Percentiles rank a stretch among this genome's conserved stretches.
Conservation (phyloP, 1,140 invertebrate genomes). For the Neuroterus valhalla region DNA sequence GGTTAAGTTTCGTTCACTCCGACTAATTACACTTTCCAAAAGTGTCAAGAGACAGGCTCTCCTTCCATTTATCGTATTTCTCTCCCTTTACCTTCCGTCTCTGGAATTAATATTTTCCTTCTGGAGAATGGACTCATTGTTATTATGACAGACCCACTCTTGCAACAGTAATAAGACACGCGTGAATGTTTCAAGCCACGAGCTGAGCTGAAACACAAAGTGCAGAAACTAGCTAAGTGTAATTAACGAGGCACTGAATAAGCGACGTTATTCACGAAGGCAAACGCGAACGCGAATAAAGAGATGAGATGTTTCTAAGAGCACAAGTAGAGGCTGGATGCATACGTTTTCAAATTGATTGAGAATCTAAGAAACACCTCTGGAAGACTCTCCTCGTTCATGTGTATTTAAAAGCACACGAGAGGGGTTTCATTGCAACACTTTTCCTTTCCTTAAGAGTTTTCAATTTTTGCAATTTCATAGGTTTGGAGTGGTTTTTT, state of each 20-base stretch:
- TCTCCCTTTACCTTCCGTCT: background rate
- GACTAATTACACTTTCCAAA: slow-evolving; percentile 7
- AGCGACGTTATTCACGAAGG: slow-evolving; percentile 37
- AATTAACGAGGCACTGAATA: slow-evolving; percentile 44
- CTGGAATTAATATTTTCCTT: slow-evolving; percentile 17
- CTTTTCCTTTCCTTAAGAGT: background rate
- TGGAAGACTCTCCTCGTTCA: background rate
- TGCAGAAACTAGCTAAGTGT: slow-evolving; percentile 49
- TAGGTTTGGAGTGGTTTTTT: no score
- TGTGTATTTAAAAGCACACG: background rate
- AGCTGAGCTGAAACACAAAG: slow-evolving; percentile 30
- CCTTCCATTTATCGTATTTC: slow-evolving; percentile 7
- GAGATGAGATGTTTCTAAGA: slow-evolving; percentile 26
- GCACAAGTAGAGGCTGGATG: slow-evolving; percentile 1
- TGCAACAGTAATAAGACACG: slow-evolving; percentile 28
- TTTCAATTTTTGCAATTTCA: background rate
- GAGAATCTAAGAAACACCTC: slow-evolving; percentile 16
- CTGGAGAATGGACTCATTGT: slow-evolving; percentile 14
- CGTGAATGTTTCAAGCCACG: slow-evolving; percentile 26
- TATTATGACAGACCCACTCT: slow-evolving; percentile 22
- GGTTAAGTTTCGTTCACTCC: background rate
- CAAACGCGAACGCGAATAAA: slow-evolving; percentile 1
- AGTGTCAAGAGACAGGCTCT: slow-evolving; percentile 2
- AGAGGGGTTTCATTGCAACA: background rate
- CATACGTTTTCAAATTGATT: background rate